phyloP scores from a whole-genome alignment of 2,888 invertebrate species.

The Agelastica alni region DNA sequence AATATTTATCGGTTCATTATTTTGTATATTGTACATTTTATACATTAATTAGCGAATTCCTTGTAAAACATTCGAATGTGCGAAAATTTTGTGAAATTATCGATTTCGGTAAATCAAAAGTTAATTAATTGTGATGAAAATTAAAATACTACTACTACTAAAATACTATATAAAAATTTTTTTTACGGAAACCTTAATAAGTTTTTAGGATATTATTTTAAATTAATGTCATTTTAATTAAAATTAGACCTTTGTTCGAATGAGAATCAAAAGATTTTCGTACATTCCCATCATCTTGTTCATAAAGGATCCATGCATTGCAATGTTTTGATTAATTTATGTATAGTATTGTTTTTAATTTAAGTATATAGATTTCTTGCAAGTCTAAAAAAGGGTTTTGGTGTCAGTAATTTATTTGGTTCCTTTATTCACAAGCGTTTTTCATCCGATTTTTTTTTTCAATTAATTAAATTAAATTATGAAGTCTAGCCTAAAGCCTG shows the following conservation, averaged over 20 bases:
- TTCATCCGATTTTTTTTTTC: constrained; percentile 26
- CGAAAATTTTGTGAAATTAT: constrained; percentile 2
- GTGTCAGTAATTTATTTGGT: constrained; percentile 29
- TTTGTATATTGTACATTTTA: constrained; percentile 40
- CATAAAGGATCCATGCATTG: constrained; percentile 28
- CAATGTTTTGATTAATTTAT: constrained; percentile 22
- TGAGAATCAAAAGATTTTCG: constrained; percentile 24
- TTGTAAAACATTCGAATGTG: background rate
- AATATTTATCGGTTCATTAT: constrained; percentile 26
- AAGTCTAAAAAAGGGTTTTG: constrained; percentile 22
- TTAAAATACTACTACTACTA: no score
- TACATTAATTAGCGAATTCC: constrained; percentile 26
- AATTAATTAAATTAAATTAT: constrained; percentile 40
- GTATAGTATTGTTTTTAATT: constrained; percentile 27
- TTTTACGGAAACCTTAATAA: background rate
- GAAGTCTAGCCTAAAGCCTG: constrained; percentile 53
- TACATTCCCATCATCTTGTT: constrained; percentile 27
- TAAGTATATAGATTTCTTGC: constrained; percentile 16
- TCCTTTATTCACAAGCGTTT: constrained; percentile 34
- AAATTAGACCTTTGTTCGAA: no score
- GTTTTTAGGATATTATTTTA: no score
- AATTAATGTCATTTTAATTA: no score
- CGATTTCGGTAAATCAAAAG: background rate
- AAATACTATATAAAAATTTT: no score
- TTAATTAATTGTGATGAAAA: no score